Base-by-base conservation (phyloP, 1,140 invertebrate genomes). In the Drosophila burlai region DNA sequence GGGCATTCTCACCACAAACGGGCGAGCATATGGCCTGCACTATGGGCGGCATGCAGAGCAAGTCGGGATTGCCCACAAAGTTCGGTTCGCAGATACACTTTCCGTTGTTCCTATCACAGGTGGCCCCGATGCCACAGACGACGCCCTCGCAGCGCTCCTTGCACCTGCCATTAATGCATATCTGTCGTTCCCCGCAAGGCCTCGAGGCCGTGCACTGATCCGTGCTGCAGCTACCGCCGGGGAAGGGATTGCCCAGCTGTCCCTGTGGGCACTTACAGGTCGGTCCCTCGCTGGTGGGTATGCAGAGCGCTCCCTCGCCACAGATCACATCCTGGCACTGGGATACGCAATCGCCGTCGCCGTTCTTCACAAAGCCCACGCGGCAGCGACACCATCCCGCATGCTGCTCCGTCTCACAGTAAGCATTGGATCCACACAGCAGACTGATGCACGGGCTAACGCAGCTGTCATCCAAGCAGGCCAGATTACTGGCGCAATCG, bases 201-300 rank as follows among this genome's bases (percentile, higher is more conserved):
- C 95, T 94, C 1, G 95, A 94, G 2, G 95, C 93, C 0, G 96
- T 97, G 92, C 97, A 98, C 42, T 97, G 93, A 93, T 97, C 97
- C 40, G 96, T 95, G 38, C 94, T 94, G 92, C 97, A 98, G 42
- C 94, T 94, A 36, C 97, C 97, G 34, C 97, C 97, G 9, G 97
- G 97, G 94, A 98, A 98, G 21, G 97, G 97, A 94, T 98, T 98
- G 3, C 97, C 97, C 45, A 96, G 95, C 87, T 96, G 97, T 40
- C 97, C 97, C 92, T 97, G 96, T 6, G 96, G 94, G 86, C 97
- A 98, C 90, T 97, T 96, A 90, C 97, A 98, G 3, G 97, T 97
- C 16, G 97, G 97, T 26, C 97, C 97, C 40, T 95, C 94, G 61
- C 96, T 95, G 29, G 97, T 97, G n/a, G 97, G 96, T 60, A 98